Evolutionary conservation across 1,140 invertebrate genomes (phyloP), one percentile per base, ranked within the genome.

Genomic region (Pogonus chalceus): DNA sequence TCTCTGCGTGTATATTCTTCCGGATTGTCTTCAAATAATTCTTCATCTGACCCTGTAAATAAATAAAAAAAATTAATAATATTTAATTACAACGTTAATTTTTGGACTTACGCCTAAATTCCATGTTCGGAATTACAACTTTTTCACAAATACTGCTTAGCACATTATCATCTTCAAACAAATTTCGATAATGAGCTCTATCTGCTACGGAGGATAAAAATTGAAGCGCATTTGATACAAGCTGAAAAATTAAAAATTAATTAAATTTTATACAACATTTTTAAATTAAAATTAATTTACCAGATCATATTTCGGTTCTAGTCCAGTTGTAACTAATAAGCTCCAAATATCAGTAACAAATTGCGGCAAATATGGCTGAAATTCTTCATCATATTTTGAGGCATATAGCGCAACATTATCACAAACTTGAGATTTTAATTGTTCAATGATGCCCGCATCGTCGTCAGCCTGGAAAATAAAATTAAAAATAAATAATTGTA

Each of bases 361-460:
- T 23, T 78, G 76, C 3, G 88, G 84, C 37, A 97, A 79, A 71
- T 88, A 94, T 9, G 84, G 80, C 31, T 82, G 79, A 72, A 98
- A 98, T 66, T 98, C 96, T 72, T 98, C 96, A 69, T 96, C 92
- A 66, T 98, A 99, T 69, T 98, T 98, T 60, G 93, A 86, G 1
- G 95, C 95, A 73, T 97, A 99, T 23, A 99, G 74, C 1, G 87
- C 81, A 14, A 96, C 83, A 68, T 96, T 97, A 65, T 96, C 92
- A 72, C 95, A 98, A 16, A 98, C 87, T 76, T 98, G 92, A 0
- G 92, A 92, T 60, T 92, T 88, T 1, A 97, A 75, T 62, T 93
- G 85, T 69, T 97, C 94, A 59, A 96, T 74, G 1, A 96, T 72
- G 12, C 92, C 92, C 1, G 92, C 79, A 65, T 95, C 92, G 61